Evolutionary conservation across 2,888 invertebrate genomes (phyloP), one percentile per base, ranked within the genome.

Genomic region (Habrosyne pyritoides): DNA sequence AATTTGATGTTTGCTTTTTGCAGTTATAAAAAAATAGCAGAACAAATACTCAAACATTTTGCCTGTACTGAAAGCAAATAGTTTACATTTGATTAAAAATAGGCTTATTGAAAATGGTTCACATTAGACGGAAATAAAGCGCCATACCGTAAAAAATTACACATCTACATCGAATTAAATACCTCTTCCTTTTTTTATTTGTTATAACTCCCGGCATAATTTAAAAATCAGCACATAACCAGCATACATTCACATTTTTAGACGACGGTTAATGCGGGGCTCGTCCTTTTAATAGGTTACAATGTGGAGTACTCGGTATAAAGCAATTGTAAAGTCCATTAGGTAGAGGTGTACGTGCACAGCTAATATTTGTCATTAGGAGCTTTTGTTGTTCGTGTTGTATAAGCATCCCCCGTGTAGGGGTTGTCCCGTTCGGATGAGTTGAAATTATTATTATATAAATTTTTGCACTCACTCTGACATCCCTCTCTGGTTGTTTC

Each of bases 341-440:
- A 87, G 81, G 79, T 78, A 75, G 79, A 83, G 85, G 82, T 83
- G 81, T 77, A 73, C 74, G 70, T 72, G 57, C 69, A 64, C 63
- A 72, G 77, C 83, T 88, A 87, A 89, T 89, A 90, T 86, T 87
- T 84, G 87, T 86, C 89, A 87, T 90, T 89, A 90, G 76, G 73
- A 77, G 85, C 83, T 83, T 88, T 87, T 87, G 87, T 85, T 84
- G 81, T 77, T 79, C 72, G 62, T 76, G 81, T 81, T 68, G 64
- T 81, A 79, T 77, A 70, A 69, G 73, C 77, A 78, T 72, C 73
- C 79, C 79, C 69, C 69, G 59, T 71, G 67, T 61, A 68, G 72
- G 77, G 83, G 81, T 72, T 75, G 75, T 68, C 73, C 79, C 77
- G 75, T 81, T 80, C 76, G 73, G 72, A 79, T 78, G 84, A 82